phyloP scores from a whole-genome alignment of 2,113 vertebrate genomes.

The Talpa occidentalis region DNA sequence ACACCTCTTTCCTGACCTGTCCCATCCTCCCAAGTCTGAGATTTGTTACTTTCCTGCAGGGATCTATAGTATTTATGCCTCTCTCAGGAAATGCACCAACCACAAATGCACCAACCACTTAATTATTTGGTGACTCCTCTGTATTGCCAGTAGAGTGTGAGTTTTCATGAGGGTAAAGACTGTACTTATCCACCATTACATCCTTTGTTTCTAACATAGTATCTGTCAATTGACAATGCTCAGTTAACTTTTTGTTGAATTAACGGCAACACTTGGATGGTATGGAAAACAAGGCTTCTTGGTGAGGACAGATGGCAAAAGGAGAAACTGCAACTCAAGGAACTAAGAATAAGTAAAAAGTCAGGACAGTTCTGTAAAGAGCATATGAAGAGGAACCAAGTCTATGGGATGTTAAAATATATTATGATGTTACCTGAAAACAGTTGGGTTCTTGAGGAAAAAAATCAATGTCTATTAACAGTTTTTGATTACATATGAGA shows the following conservation, averaged over 20 bases:
- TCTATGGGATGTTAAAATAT: slow-evolving; percentile 20
- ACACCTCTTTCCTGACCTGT: not conserved
- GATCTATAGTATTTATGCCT: not conserved
- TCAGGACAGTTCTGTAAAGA: slow-evolving; percentile 30
- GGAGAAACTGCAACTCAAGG: not conserved
- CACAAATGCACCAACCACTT: not conserved
- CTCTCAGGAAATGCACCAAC: not conserved
- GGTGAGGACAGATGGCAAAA: not conserved
- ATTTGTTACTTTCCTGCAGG: not conserved
- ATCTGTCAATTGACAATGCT: slow-evolving; percentile 32
- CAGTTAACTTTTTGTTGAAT: slow-evolving; percentile 33
- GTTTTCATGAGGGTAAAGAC: slow-evolving; percentile 40
- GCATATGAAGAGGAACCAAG: not conserved
- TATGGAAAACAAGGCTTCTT: not conserved
- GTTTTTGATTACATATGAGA: not conserved
- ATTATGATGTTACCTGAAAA: slow-evolving; percentile 31
- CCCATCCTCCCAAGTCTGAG: not conserved
- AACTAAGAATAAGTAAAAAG: not conserved
- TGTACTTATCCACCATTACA: slow-evolving; percentile 26
- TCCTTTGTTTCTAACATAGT: not conserved
- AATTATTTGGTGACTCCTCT: slow-evolving; percentile 32
- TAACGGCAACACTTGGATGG: slow-evolving; percentile 8
- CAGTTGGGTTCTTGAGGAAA: slow-evolving; percentile 7
- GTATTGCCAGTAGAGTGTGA: slow-evolving; percentile 17
- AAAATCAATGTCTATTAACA: slow-evolving; percentile 22